phyloP scores from a whole-genome alignment of 1,140 invertebrate genomes.

The Diabrotica undecimpunctata region DNA sequence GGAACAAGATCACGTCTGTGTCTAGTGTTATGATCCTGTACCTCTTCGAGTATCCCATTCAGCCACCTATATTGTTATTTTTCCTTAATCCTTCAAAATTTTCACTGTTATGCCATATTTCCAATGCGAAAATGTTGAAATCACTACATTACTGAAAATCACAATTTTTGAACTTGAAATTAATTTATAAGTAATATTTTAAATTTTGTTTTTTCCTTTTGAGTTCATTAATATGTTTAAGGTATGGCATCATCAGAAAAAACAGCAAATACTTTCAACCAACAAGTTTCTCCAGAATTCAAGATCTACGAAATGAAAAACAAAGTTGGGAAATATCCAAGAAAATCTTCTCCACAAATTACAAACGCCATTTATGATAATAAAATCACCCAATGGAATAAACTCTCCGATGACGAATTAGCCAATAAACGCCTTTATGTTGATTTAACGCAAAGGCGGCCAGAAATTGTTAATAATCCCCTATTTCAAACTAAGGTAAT shows the following conservation, averaged over 20 bases:
- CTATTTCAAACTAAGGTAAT: slow-evolving; percentile 1
- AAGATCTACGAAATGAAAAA: not conserved
- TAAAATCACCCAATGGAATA: not conserved
- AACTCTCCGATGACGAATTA: not conserved
- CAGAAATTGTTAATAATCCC: not conserved
- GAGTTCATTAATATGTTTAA: not conserved
- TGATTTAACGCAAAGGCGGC: not conserved
- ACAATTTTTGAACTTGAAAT: too few relatives aligned
- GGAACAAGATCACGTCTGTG: not conserved
- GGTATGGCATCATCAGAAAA: not conserved
- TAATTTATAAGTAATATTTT: too few relatives aligned
- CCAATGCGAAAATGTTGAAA: too few relatives aligned
- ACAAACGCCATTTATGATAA: not conserved
- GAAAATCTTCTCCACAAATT: not conserved
- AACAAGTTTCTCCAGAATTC: not conserved
- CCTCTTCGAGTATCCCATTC: too few relatives aligned
- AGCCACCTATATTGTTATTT: too few relatives aligned
- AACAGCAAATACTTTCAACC: not conserved
- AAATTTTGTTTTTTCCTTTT: too few relatives aligned
- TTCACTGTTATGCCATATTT: too few relatives aligned
- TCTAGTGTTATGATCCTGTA: too few relatives aligned
- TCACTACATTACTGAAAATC: too few relatives aligned
- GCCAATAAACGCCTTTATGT: not conserved
- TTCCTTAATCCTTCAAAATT: too few relatives aligned
- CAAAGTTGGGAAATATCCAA: not conserved